Evolutionary conservation across 2,797 vertebrate species (phyloP), one percentile per base, ranked within the genome.

Genomic region (Siniperca obscura): DNA sequence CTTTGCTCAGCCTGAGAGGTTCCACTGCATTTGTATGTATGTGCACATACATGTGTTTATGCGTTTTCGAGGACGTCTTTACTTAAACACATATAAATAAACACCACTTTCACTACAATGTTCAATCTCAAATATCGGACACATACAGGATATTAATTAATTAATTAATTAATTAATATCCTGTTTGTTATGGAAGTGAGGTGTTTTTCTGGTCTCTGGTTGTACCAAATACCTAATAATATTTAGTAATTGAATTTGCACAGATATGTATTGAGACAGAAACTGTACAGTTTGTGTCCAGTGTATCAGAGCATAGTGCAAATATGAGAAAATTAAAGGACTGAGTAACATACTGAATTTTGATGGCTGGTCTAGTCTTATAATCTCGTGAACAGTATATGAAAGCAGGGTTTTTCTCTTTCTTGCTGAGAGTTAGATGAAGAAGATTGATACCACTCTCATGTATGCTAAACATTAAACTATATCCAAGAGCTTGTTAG

Each of bases 1-100:
- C 50, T 82, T 70, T 74, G 40, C 34, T 76, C 22, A 57, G 61
- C 44, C 65, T 44, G 70, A 77, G 50, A 56, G 50, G 55, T 27
- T 36, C 65, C 60, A 34, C 42, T 77, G 65, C 46, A 40, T 64
- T 27, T 59, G 17, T 65, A 57, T 57, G 6, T 48, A 7, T 53
- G 48, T 38, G 38, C 50, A 30, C 36, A 14, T 34, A 10, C 2
- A 17, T 66, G 72, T 76, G 42, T 34, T 13, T 36, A 22, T 74
- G 27, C 14, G 10, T 34, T 38, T 70, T 59, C 56, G 64, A 82
- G 71, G 50, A 57, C 34, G 3, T 74, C 27, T 65, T 70, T 30
- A 36, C 22, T 42, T 17, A 68, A 46, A 76, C 34, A 44, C 10
- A 34, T 42, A 14, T 12, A 46, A 46, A 64, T 42, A 60, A 42